Evolutionary conservation across 2,888 invertebrate genomes (phyloP), one percentile per base, ranked within the genome.

Genomic region (Pristionchus maxplancki): DNA sequence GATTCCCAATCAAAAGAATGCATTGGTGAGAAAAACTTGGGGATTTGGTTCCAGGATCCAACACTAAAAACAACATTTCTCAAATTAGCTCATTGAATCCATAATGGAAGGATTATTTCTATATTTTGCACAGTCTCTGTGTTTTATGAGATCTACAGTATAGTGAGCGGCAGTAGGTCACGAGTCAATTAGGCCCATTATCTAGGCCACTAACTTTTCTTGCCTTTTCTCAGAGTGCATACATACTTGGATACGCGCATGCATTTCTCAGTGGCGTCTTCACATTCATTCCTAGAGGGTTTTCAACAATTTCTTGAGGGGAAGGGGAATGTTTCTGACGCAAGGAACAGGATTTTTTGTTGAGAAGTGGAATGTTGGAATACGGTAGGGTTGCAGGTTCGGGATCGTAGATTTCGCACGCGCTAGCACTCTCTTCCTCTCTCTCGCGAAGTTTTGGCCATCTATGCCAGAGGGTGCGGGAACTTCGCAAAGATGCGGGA

Each of bases 1-100:
- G 90, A 92, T 82, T 78, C 78, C 8, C 78, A 78, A 28, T 78
- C 78, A 17, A 78, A 78, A 28, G 92, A 93, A 83, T 94, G 94
- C 84, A 88, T 92, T 34, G 93, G 93, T 93, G 50, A 78, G 44
- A 15, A 37, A 71, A 44, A n/a, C n/a, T n/a, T n/a, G n/a, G n/a
- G n/a, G n/a, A n/a, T n/a, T n/a, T n/a, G n/a, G n/a, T n/a, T n/a
- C n/a, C n/a, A n/a, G n/a, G n/a, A n/a, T n/a, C n/a, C n/a, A n/a
- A n/a, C 62, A 62, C 3, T 62, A 17, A 62, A 8, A 62, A 8
- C n/a, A 62, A 9, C 24, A 20, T 24, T 24, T 62, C 62, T 8
- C n/a, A n/a, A n/a, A n/a, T n/a, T n/a, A n/a, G n/a, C n/a, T n/a
- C n/a, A n/a, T n/a, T n/a, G n/a, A n/a, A n/a, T n/a, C n/a, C n/a